These are phyloP conservation scores for Leontocebus nigricollis DNA, from an alignment of 2,797 vertebrate species.

Conservation along the genomic window DNA sequence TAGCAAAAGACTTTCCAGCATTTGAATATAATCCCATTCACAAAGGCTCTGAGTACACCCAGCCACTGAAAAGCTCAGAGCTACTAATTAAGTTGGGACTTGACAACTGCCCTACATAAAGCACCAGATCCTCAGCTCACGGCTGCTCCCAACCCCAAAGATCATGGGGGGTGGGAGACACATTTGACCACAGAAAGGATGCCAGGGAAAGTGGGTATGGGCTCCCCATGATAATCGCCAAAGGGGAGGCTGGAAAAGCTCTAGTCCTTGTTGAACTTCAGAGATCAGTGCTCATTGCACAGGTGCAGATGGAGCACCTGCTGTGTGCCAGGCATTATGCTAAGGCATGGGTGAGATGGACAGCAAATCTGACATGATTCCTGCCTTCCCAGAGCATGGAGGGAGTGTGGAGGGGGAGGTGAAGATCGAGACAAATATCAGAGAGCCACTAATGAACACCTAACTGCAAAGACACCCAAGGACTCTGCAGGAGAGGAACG, in stretches of 20 bases:
- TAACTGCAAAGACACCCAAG: neutral
- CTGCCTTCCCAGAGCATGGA: neutral
- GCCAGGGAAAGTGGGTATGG: neutral
- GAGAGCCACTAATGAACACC: neutral
- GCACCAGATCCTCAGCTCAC: accelerated
- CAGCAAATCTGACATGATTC: neutral
- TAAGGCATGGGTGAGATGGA: neutral
- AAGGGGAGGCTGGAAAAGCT: neutral
- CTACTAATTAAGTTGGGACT: accelerated
- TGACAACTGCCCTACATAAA: neutral
- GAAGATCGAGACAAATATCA: neutral
- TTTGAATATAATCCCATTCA: constrained; percentile 9
- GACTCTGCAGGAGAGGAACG: neutral
- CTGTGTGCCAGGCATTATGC: accelerated
- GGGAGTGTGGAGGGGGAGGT: neutral
- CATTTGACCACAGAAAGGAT: neutral
- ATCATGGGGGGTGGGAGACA: accelerated
- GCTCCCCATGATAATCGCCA: neutral
- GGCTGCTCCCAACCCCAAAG: neutral
- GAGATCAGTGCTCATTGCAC: neutral
- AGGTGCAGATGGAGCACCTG: neutral
- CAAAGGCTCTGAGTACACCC: neutral
- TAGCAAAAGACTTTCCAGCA: neutral
- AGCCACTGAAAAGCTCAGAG: neutral
- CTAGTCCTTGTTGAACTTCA: neutral